A percentile compares a stretch with the other conserved stretches of the same genome.
These are phyloP conservation scores for Tokudaia muenninki DNA, from an alignment of 2,797 vertebrate species.

Conservation along the genomic window DNA sequence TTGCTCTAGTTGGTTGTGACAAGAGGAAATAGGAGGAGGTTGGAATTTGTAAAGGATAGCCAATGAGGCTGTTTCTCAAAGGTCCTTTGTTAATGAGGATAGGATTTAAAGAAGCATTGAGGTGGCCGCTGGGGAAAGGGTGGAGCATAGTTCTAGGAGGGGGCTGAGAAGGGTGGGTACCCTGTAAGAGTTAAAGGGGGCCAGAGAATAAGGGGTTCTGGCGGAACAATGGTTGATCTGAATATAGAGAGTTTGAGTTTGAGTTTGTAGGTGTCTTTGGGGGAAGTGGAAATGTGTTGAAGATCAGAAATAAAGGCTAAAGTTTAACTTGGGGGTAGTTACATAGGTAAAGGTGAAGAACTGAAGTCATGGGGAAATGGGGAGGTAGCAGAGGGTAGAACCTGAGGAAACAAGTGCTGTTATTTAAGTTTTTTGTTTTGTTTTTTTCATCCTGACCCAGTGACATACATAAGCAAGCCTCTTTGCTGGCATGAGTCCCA, in stretches of 20 bases:
- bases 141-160: not conserved
- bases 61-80: not conserved
- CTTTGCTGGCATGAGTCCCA: conserved; percentile 41
- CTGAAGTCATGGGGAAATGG: not conserved
- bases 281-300: conserved; percentile 29
- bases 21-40: conserved; percentile 26
- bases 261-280: conserved; percentile 4
- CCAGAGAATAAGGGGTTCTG: conserved; percentile 4
- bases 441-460: not conserved
- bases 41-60: not conserved
- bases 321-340: conserved; percentile 43
- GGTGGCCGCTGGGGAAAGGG: not conserved
- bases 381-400: conserved; percentile 15
- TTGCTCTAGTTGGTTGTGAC: not conserved
- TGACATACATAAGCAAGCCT: conserved; percentile 2
- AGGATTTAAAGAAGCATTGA: not conserved
- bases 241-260: conserved; percentile 34
- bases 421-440: conserved; percentile 25
- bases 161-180: not conserved
- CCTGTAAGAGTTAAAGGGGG: not conserved
- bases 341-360: not conserved
- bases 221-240: not conserved
- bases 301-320: conserved; percentile 32
- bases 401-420: conserved; percentile 35
- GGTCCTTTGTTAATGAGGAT: not conserved